Conservation (phyloP, 2,797 vertebrate genomes). For the Cygnus olor region DNA sequence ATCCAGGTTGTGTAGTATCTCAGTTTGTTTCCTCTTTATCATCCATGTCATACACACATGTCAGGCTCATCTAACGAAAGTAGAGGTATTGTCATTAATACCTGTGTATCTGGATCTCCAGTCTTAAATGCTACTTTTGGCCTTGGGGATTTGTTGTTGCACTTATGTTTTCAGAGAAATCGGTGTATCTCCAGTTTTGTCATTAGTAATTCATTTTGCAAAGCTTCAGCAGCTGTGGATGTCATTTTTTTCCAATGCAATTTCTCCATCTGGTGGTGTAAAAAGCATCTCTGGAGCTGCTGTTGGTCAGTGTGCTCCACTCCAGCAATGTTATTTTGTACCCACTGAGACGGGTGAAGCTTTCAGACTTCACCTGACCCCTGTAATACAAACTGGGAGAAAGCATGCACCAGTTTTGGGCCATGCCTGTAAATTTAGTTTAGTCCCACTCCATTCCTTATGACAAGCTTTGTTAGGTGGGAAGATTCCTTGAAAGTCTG, state of each 20-base stretch:
- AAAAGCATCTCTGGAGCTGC: neutral
- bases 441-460: rapidly evolving
- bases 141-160: neutral
- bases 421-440: neutral
- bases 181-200: rapidly evolving
- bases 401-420: neutral
- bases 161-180: neutral
- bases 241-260: neutral
- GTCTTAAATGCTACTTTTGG: neutral
- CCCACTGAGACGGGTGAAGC: rapidly evolving
- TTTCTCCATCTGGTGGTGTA: slow-evolving; percentile 32
- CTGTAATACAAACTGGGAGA: rapidly evolving
- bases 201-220: no score
- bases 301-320: rapidly evolving
- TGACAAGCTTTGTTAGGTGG: neutral
- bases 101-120: neutral
- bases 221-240: neutral
- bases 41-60: neutral
- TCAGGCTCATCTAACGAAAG: no score
- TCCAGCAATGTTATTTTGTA: neutral
- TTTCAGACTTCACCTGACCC: neutral
- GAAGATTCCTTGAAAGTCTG: neutral
- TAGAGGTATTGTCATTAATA: neutral
- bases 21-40: rapidly evolving
- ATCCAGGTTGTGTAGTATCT: neutral